Base-by-base conservation (phyloP, 37 sponge, comb jelly and placozoan genomes). In the Petrosia ficiformis region DNA sequence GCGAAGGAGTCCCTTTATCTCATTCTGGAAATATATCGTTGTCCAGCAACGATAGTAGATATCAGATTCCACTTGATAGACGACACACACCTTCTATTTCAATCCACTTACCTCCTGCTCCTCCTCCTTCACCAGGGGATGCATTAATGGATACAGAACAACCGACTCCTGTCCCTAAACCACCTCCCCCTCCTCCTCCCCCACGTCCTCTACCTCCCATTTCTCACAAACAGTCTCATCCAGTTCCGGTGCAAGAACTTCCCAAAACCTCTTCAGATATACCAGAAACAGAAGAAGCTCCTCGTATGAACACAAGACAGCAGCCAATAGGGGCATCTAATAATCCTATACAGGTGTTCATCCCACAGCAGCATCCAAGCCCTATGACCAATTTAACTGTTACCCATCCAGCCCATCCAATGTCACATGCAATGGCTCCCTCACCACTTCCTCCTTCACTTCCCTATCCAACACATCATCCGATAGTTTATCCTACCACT, bases 141-240 rank as follows among this genome's bases (percentile, higher is more conserved):
- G 54, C 54, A 56, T 54, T 73, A 1, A 25, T 4, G 33, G 43
- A 22, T 2, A 42, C 3, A 42, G 41, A 42, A 6, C 58, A 28
- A 2, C 21, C 34, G 4, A 21, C 28, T 5, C 54, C 58, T 2
- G 44, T 73, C 32, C 36, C 29, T 22, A n/a, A 56, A 19, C 74
- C 74, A 33, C 54, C 74, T 54, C 57, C 74, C 5, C 74, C 74
- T 24, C 74, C 74, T 10, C 57, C 74, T 30, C 54, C 74, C 54
- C 74, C 74, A 1, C 57, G 74, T 4, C 34, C 3, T 2, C 74
- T 58, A 29, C 74, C 74, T 22, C 36, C 28, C 37, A 24, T n/a
- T 30, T 35, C 4, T 67, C 34, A 67, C 3, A n/a, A n/a, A 2
- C 33, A 33, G 37, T 35, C 32, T 24, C 32, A 30, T 11, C 68